Conservation (phyloP, 2,113 vertebrate genomes). For the Pteronura brasiliensis region DNA sequence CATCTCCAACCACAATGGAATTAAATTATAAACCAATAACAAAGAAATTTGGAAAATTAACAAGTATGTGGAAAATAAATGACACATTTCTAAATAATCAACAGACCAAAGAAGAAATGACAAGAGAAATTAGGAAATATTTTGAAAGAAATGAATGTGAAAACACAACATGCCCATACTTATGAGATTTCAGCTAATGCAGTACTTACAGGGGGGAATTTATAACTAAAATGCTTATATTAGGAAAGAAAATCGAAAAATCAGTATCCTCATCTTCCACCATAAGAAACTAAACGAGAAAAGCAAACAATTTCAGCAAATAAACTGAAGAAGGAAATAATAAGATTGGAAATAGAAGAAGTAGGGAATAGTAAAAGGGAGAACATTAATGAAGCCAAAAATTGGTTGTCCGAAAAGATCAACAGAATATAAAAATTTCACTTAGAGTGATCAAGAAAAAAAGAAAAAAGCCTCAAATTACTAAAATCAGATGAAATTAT, state of each 20-base stretch:
- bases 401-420: background rate
- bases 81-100: background rate
- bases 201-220: background rate
- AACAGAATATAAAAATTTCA: background rate
- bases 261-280: background rate
- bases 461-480: background rate
- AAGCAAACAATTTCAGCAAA: background rate
- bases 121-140: background rate
- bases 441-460: background rate
- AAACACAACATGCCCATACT: background rate
- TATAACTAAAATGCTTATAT: background rate
- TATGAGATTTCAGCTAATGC: background rate
- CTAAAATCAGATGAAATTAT: background rate
- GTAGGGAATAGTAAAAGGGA: background rate
- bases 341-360: background rate
- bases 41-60: background rate
- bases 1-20: background rate
- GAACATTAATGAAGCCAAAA: background rate
- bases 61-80: conserved; percentile 1
- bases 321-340: background rate
- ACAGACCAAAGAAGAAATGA: background rate
- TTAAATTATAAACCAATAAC: background rate
- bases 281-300: background rate
- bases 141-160: background rate
- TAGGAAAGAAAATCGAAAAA: background rate